Evolutionary conservation across 2,888 invertebrate species (phyloP), one percentile per base, ranked within the genome.

Genomic region (Empis livida): DNA sequence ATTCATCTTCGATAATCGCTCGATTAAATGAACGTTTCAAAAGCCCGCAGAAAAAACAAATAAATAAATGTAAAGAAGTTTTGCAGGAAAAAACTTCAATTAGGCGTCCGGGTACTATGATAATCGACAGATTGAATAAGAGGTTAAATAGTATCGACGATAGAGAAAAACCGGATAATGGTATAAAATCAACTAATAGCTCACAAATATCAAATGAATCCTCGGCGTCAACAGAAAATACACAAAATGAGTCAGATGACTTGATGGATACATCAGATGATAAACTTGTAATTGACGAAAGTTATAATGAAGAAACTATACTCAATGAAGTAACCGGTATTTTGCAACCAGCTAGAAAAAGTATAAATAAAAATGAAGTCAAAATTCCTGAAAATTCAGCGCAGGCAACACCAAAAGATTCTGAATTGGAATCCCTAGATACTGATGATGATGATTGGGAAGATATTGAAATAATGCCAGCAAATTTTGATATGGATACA

Each of bases 391-490:
- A 27, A 5, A 9, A 4, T 27, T 27, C 23, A 8, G 23, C 5
- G 5, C 2, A 8, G 23, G 23, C 2, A 27, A 27, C 9, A 15
- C 13, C 13, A 3, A 13, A n/a, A n/a, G 37, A 37, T 37, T 13
- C n/a, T 37, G 14, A 37, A 37, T 13, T 5, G 4, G 14, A 37
- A 13, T n/a, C 14, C 13, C 37, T 5, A 2, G 38, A 37, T 15
- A 6, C 14, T 37, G 60, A 62, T 39, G 59, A 61, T 45, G 60
- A 59, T 14, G 56, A 59, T 43, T 63, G 61, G 62, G 61, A 61
- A 51, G 61, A 62, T 53, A 60, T 62, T 48, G 61, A 63, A 51
- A 57, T 58, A n/a, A 55, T 49, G n/a, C 37, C 48, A 40, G 10
- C 47, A 30, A 14, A 37, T 42, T 3, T 55, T 2, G 56, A 60